Evolutionary conservation across 2,113 vertebrate genomes (phyloP).

Genomic region (Holacanthus passer): DNA sequence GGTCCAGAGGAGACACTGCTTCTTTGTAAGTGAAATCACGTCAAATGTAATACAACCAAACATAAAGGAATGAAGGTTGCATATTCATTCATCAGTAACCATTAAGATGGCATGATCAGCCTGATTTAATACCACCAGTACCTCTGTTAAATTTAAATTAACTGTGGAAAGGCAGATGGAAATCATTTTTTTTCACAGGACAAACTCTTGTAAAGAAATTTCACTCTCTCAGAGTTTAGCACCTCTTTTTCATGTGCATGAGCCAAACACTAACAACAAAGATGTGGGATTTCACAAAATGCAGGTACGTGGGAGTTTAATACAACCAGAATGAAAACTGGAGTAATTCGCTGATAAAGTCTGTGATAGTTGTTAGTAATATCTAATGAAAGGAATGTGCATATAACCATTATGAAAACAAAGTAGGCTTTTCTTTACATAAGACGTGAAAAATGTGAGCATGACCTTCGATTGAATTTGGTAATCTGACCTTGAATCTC

Average conservation of each 20-base stretch:
- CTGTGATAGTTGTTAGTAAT: neutral
- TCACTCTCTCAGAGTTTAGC: too few species aligned
- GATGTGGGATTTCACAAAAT: neutral
- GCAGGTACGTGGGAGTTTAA: neutral
- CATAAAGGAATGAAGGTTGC: neutral
- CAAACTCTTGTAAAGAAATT: neutral
- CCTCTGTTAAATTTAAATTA: neutral
- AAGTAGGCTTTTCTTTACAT: conserved; percentile 21
- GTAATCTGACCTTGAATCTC: conserved; percentile 39
- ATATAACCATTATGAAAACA: neutral
- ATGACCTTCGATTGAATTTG: conserved; percentile 5
- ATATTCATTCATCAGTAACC: neutral
- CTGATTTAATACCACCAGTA: too few species aligned
- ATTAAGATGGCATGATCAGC: neutral
- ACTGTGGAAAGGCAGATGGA: neutral
- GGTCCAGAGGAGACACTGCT: too few species aligned
- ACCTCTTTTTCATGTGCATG: neutral
- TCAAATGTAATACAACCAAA: neutral
- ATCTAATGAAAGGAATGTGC: neutral
- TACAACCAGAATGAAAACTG: neutral
- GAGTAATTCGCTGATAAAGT: neutral
- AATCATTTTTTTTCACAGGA: neutral
- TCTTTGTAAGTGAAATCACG: too few species aligned
- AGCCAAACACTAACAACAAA: neutral
- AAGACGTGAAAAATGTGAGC: neutral